Evolutionary conservation across 92 coral and sea anemone genomes (phyloP).

Genomic region (Micromussa lordhowensis): DNA sequence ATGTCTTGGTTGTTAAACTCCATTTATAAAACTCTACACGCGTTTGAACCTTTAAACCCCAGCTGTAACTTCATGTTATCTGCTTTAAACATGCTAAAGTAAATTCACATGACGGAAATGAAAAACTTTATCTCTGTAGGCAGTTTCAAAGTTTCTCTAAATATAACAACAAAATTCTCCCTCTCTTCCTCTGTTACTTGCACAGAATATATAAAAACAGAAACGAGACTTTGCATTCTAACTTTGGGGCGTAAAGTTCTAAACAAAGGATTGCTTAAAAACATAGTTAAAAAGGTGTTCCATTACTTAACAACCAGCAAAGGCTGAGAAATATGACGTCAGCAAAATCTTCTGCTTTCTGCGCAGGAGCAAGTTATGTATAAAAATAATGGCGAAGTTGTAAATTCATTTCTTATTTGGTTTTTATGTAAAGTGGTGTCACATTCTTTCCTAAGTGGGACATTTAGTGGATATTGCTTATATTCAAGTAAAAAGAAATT

Average conservation of each 20-base stretch:
- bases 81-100: background rate
- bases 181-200: background rate
- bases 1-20: background rate
- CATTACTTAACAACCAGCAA: background rate
- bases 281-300: background rate
- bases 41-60: background rate
- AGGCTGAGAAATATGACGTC: background rate
- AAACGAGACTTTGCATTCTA: background rate
- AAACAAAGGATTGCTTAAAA: background rate
- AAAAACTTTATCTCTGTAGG: background rate
- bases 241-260: background rate
- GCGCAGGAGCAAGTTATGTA: background rate
- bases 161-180: too few species aligned
- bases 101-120: background rate
- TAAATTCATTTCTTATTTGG: background rate
- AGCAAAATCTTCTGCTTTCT: background rate
- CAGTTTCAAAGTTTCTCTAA: background rate
- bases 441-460: background rate
- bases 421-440: background rate
- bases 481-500: background rate
- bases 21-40: background rate
- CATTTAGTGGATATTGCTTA: background rate
- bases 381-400: conserved; percentile 11
- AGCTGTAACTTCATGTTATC: background rate
- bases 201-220: background rate